These are phyloP conservation scores for Nyleta sp. DNA, from an alignment of 2,888 invertebrate species.

Conservation along the genomic window DNA sequence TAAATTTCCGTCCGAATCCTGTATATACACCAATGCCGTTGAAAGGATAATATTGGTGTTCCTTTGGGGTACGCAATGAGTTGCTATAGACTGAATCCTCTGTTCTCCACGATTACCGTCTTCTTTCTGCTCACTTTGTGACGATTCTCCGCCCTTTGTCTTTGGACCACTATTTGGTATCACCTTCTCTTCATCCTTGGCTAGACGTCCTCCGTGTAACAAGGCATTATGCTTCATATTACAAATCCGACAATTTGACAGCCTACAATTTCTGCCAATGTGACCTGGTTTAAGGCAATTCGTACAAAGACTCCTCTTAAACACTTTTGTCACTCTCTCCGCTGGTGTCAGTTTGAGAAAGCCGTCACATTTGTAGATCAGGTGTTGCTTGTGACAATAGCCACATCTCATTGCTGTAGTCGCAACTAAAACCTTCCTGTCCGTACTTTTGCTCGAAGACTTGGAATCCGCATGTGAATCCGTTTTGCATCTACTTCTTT, in stretches of 20 bases:
- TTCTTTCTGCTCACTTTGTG: too few species aligned
- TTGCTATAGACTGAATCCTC: not conserved
- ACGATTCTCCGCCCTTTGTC: too few species aligned
- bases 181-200: too few species aligned
- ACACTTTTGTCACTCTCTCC: not conserved
- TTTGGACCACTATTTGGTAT: too few species aligned
- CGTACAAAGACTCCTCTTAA: not conserved
- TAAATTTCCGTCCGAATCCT: slow-evolving; percentile 7
- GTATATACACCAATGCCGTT: slow-evolving; percentile 15
- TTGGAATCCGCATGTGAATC: not conserved
- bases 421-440: not conserved
- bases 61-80: not conserved
- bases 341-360: slow-evolving; percentile 3
- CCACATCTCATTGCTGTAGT: not conserved
- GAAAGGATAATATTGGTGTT: slow-evolving; percentile 3
- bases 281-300: slow-evolving; percentile 2
- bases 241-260: not conserved
- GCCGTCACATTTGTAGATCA: slow-evolving; percentile 6
- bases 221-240: not conserved
- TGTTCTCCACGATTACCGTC: too few species aligned
- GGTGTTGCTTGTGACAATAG: not conserved
- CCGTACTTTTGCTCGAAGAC: not conserved
- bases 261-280: slow-evolving; percentile 2
- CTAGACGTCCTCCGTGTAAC: not conserved
- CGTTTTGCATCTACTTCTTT: not conserved